A percentile compares a stretch with the other conserved stretches of the same genome.
Conservation (phyloP, 2,113 vertebrate genomes). For the Myiozetetes cayanensis region DNA sequence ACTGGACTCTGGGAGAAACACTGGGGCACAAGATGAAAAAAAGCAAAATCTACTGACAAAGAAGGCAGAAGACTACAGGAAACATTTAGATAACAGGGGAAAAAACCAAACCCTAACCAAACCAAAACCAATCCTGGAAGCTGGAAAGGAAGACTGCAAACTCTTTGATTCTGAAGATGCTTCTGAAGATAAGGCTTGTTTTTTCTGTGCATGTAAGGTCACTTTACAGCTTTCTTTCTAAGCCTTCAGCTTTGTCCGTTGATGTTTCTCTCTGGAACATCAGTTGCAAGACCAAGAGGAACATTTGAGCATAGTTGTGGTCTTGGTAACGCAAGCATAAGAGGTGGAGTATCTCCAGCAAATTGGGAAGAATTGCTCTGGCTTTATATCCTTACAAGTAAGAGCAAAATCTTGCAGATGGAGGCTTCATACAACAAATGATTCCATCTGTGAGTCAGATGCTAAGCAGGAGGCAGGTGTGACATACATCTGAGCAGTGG, state of each 20-base stretch:
- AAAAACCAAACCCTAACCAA: not conserved
- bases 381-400: not conserved
- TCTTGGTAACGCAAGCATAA: not conserved
- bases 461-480: slow-evolving; percentile 30
- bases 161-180: not conserved
- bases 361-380: not conserved
- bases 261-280: not conserved
- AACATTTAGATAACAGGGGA: not conserved
- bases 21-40: not conserved
- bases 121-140: not conserved
- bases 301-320: not conserved
- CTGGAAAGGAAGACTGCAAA: not conserved
- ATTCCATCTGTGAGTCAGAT: slow-evolving; percentile 43
- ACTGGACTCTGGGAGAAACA: not conserved
- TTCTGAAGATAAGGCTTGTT: not conserved
- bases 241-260: not conserved
- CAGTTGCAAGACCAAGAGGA: not conserved
- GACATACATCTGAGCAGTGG: slow-evolving; percentile 24
- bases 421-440: not conserved
- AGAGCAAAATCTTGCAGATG: slow-evolving; percentile 22
- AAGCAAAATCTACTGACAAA: not conserved
- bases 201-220: not conserved
- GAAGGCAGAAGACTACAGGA: not conserved
- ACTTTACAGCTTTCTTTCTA: not conserved
- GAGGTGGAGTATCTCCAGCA: not conserved